phyloP scores from a whole-genome alignment of 1,140 invertebrate species.

The Drosophila biarmipes region DNA sequence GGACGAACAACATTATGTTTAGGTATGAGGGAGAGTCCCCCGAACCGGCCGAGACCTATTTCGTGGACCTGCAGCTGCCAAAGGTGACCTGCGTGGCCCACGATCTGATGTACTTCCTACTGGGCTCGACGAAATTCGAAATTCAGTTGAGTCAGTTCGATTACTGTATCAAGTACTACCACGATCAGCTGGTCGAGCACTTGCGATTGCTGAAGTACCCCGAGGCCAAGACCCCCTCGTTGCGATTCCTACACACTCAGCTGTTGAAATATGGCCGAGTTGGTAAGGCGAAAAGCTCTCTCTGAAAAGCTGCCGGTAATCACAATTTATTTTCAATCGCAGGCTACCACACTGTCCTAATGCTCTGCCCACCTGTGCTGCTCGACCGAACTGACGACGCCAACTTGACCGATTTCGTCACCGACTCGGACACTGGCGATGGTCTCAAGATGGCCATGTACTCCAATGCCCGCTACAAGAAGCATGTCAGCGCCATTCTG shows the following conservation, averaged over 20 bases:
- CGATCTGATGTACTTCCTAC: constrained; percentile 77
- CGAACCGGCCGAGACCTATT: constrained; percentile 53
- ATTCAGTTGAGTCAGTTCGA: constrained; percentile 62
- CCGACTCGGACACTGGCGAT: constrained; percentile 37
- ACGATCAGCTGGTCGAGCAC: constrained; percentile 52
- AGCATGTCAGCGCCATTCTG: constrained; percentile 43
- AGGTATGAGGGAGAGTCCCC: constrained; percentile 52
- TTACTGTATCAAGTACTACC: constrained; percentile 64
- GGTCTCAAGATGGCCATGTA: constrained; percentile 55
- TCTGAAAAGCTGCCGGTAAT: constrained; percentile 1
- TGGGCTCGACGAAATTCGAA: constrained; percentile 55
- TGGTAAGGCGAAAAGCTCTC: constrained; percentile 22
- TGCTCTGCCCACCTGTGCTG: constrained; percentile 51
- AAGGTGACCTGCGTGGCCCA: constrained; percentile 62
- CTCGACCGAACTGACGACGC: constrained; percentile 46
- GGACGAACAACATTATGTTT: constrained; percentile 84
- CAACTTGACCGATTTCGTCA: constrained; percentile 49
- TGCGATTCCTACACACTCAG: constrained; percentile 67
- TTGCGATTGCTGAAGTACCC: constrained; percentile 61
- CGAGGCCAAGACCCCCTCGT: constrained; percentile 67
- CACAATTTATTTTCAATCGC: not conserved
- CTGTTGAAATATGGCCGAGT: constrained; percentile 58
- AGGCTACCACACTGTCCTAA: constrained; percentile 48
- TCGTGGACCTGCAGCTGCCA: constrained; percentile 83
- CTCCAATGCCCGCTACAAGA: constrained; percentile 41